phyloP scores from a whole-genome alignment of 1,140 invertebrate species.

The Diachasma alloeum region DNA sequence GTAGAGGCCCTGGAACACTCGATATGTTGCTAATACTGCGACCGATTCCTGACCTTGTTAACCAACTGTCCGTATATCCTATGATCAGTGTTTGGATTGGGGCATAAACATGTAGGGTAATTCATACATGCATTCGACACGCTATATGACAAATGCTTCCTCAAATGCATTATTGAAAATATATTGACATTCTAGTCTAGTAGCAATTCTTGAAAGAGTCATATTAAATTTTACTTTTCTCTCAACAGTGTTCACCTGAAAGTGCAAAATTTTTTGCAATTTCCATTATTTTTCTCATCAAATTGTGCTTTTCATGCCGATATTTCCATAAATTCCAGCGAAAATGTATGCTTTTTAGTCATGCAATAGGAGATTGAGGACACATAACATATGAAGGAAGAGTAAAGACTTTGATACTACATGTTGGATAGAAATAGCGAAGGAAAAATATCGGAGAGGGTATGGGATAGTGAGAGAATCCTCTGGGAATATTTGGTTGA shows the following conservation, averaged over 20 bases:
- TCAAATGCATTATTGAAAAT: neutral
- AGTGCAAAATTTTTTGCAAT: no score
- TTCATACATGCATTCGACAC: neutral
- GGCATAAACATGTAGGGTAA: neutral
- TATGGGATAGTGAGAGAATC: neutral
- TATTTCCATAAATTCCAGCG: neutral
- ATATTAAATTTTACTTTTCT: no score
- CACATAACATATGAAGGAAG: neutral
- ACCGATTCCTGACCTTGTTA: neutral
- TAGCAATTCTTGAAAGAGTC: no score
- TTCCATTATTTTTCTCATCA: no score
- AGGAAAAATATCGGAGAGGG: neutral
- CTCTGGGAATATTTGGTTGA: slow-evolving; percentile 18
- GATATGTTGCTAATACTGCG: neutral
- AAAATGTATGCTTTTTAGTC: neutral
- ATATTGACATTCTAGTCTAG: neutral
- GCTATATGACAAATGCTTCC: neutral
- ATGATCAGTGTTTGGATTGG: neutral
- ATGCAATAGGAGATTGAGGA: neutral
- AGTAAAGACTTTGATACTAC: neutral
- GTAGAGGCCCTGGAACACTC: neutral
- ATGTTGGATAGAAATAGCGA: neutral
- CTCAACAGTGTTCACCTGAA: no score
- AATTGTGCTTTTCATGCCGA: neutral
- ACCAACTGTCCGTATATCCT: neutral